A percentile compares a stretch with the other conserved stretches of the same genome.
phyloP scores from a whole-genome alignment of 1,140 invertebrate genomes.

The Mycetomoellerius zeteki region DNA sequence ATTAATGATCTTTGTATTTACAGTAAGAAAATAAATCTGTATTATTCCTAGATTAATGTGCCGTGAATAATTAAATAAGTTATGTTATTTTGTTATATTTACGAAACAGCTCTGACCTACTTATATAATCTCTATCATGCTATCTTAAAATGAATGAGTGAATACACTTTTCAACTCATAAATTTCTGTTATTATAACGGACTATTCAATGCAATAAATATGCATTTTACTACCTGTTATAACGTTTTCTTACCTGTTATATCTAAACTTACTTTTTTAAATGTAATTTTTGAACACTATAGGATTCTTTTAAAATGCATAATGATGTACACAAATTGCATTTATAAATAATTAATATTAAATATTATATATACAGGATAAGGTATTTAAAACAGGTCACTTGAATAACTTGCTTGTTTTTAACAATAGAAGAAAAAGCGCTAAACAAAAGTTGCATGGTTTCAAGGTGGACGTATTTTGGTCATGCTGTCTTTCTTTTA shows the following conservation, averaged over 20 bases:
- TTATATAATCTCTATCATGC: not conserved
- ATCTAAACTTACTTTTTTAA: not conserved
- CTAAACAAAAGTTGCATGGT: too few species aligned
- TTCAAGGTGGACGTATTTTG: too few species aligned
- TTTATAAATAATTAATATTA: not conserved
- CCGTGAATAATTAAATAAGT: slow-evolving; percentile 39
- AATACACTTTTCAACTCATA: slow-evolving; percentile 12
- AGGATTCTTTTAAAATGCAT: not conserved
- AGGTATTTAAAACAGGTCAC: too few species aligned
- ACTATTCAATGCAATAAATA: slow-evolving; percentile 15
- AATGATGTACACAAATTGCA: slow-evolving; percentile 23
- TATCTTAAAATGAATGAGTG: not conserved
- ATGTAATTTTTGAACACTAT: not conserved
- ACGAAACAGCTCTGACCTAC: not conserved
- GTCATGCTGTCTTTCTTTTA: too few species aligned
- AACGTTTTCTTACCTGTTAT: not conserved
- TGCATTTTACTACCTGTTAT: not conserved
- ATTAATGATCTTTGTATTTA: slow-evolving; percentile 5
- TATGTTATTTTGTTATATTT: not conserved
- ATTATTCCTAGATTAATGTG: not conserved
- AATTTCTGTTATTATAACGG: slow-evolving; percentile 30
- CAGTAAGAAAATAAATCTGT: slow-evolving; percentile 9
- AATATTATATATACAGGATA: not conserved
- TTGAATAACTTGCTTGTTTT: too few species aligned
- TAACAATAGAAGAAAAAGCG: too few species aligned